phyloP scores from a whole-genome alignment of 35 echinoderm and acorn worm genomes.

The Ophioderma brevispina region DNA sequence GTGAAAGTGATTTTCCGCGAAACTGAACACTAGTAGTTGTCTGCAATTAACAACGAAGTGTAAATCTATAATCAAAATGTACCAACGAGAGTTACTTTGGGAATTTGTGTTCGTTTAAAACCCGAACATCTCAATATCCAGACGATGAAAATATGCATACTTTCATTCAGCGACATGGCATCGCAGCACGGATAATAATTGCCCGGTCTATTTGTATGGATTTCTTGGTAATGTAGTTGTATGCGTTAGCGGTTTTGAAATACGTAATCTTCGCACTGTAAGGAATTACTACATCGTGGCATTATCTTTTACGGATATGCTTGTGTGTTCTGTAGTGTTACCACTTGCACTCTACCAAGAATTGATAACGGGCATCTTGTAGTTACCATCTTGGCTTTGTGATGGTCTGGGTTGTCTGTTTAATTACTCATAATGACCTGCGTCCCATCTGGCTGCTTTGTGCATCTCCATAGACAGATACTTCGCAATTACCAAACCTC shows the following conservation, averaged over 20 bases:
- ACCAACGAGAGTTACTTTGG: too few species aligned
- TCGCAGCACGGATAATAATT: neutral
- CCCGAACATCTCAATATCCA: too few species aligned
- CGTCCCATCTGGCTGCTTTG: constrained; percentile 69
- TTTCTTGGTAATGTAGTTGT: constrained; percentile 87
- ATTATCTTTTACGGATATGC: constrained; percentile 74
- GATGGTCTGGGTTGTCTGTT: constrained; percentile 61
- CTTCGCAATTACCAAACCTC: constrained; percentile 80
- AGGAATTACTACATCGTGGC: constrained; percentile 83
- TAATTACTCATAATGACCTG: constrained; percentile 82
- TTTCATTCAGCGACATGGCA: too few species aligned
- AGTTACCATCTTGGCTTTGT: constrained; percentile 43
- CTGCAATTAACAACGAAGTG: too few species aligned
- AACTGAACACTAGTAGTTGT: too few species aligned
- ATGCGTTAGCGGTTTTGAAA: constrained; percentile 60
- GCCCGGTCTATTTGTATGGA: constrained; percentile 34
- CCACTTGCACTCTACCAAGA: constrained; percentile 61
- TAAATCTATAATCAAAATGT: too few species aligned
- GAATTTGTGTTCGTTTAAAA: too few species aligned
- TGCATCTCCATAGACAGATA: constrained; percentile 88
- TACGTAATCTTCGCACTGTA: constrained; percentile 60
- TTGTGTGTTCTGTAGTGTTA: constrained; percentile 78
- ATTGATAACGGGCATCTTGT: constrained; percentile 56
- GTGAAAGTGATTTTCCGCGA: too few species aligned
- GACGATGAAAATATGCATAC: too few species aligned